These are phyloP conservation scores for Canis aureus DNA, from an alignment of 2,113 vertebrate genomes.

Conservation along the genomic window DNA sequence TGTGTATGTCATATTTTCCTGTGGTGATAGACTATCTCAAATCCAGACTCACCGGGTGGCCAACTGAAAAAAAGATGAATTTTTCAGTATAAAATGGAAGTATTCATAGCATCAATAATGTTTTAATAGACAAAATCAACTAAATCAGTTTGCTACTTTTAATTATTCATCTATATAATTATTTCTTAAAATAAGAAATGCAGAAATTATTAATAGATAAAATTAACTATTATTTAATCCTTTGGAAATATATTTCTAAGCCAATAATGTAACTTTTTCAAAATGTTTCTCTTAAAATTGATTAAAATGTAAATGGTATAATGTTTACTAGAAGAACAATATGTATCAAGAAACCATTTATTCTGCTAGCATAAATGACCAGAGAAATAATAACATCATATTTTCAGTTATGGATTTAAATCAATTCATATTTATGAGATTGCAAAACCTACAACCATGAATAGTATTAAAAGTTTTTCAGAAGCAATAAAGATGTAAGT, in stretches of 20 bases:
- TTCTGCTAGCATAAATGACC: not conserved
- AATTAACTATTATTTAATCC: not conserved
- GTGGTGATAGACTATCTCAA: not conserved
- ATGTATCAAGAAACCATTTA: not conserved
- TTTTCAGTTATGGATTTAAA: not conserved
- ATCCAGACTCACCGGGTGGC: not conserved
- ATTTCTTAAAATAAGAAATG: not conserved
- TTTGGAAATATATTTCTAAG: not conserved
- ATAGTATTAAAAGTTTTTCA: not conserved
- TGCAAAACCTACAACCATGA: not conserved
- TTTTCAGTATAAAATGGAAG: not conserved
- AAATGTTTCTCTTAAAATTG: not conserved
- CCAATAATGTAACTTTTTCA: constrained; percentile 3
- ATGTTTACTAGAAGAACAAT: not conserved
- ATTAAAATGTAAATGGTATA: not conserved
- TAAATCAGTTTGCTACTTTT: not conserved
- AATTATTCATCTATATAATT: not conserved
- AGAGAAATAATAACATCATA: not conserved
- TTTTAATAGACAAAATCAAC: not conserved
- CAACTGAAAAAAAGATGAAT: not conserved
- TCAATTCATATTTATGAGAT: not conserved
- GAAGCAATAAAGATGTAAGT: not conserved
- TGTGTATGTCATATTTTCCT: not conserved
- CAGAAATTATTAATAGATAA: not conserved
- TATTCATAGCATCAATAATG: not conserved